Conservation (phyloP, 2,888 invertebrate genomes). For the Drosophila paramelanica region DNA sequence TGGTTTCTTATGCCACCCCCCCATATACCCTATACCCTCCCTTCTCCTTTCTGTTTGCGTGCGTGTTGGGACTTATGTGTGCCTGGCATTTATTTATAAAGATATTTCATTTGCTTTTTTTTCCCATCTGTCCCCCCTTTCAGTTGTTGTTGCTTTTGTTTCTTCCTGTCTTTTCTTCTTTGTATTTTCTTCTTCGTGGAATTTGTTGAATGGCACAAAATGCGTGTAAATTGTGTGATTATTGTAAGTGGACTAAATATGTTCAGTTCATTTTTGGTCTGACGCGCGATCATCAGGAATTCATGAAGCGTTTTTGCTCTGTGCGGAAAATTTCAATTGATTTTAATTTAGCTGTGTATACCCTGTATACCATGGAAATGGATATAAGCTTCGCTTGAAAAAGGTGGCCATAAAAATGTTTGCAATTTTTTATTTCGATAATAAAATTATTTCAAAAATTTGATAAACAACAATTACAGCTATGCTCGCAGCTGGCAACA, state of each 20-base stretch:
- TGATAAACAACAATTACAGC: too few species aligned
- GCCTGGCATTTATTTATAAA: slow-evolving; percentile 69
- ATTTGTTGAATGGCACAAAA: slow-evolving; percentile 48
- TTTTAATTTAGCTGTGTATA: slow-evolving; percentile 2
- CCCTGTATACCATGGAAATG: not conserved
- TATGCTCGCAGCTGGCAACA: not conserved
- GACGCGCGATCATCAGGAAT: slow-evolving; percentile 47
- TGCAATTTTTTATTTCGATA: too few species aligned
- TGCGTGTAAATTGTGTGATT: slow-evolving; percentile 79
- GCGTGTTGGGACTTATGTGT: slow-evolving; percentile 43
- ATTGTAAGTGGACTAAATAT: slow-evolving; percentile 72
- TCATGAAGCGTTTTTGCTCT: slow-evolving; percentile 51
- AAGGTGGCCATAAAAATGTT: too few species aligned
- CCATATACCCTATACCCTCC: too few species aligned
- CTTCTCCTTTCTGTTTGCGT: slow-evolving; percentile 3
- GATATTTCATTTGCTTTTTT: slow-evolving; percentile 49
- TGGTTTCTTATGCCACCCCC: not conserved
- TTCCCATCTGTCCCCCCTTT: not conserved
- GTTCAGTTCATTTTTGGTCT: slow-evolving; percentile 9
- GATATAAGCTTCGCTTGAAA: not conserved
- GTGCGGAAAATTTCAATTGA: slow-evolving; percentile 50
- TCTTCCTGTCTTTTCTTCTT: not conserved
- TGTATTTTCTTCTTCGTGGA: slow-evolving; percentile 13
- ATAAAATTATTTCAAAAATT: too few species aligned
- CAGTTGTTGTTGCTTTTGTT: slow-evolving; percentile 8